Conservation (phyloP, 1,140 invertebrate genomes). For the Listronotus oregonensis region DNA sequence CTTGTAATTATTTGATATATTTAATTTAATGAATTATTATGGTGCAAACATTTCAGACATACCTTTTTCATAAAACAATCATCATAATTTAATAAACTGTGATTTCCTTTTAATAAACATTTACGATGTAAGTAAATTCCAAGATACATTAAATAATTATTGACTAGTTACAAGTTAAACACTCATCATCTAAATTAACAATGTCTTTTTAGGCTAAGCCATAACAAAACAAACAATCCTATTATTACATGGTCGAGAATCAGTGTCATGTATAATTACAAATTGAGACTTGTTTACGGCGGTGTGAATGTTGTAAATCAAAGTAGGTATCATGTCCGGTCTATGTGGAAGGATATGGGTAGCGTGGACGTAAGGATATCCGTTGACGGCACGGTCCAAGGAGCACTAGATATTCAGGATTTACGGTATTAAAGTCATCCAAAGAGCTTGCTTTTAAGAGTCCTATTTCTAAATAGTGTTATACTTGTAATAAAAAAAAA, state of each 20-base stretch:
- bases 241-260: conserved; percentile 10
- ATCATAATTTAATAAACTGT: too few species aligned
- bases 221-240: conserved; percentile 12
- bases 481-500: too few species aligned
- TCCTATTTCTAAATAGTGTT: neutral
- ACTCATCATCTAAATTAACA: conserved; percentile 1
- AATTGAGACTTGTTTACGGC: conserved; percentile 31
- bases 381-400: conserved; percentile 49
- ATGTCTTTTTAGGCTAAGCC: neutral
- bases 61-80: too few species aligned
- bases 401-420: conserved; percentile 45
- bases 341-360: conserved; percentile 35
- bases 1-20: too few species aligned
- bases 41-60: too few species aligned
- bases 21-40: too few species aligned
- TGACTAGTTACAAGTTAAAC: neutral
- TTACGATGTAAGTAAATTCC: too few species aligned
- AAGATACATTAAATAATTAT: too few species aligned
- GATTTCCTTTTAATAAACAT: too few species aligned
- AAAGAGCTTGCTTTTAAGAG: conserved; percentile 9
- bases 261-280: conserved; percentile 27
- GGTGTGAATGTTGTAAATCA: conserved; percentile 34
- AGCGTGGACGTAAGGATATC: conserved; percentile 48
- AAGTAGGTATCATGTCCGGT: conserved; percentile 37
- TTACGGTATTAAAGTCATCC: conserved; percentile 44